Conservation (phyloP, 2,888 invertebrate genomes). For the Nesidiocoris tenuis region DNA sequence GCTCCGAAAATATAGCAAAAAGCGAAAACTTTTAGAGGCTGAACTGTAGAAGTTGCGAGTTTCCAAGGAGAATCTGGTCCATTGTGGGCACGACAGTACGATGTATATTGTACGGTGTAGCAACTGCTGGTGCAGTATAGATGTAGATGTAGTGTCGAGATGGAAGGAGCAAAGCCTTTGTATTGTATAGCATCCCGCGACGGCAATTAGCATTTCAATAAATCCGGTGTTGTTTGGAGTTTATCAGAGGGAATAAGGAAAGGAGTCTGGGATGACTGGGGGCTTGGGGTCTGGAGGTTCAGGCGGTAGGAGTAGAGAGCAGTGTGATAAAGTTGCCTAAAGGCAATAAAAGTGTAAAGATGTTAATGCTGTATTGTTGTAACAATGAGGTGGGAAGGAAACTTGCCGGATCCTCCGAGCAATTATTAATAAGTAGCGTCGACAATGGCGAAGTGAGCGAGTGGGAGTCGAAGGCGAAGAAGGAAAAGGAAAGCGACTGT, state of each 20-base stretch:
- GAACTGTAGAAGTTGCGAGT: conserved; percentile 39
- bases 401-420: conserved; percentile 45
- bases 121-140: not conserved
- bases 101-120: conserved; percentile 34
- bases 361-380: conserved; percentile 47
- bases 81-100: conserved; percentile 27
- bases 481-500: conserved; percentile 1
- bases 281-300: no score
- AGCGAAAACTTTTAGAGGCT: conserved; percentile 30
- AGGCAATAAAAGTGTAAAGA: conserved; percentile 48
- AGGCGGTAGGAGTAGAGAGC: conserved; percentile 3
- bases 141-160: not conserved
- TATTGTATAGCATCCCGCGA: not conserved
- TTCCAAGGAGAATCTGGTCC: conserved; percentile 42
- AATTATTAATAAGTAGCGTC: conserved; percentile 45
- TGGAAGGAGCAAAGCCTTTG: not conserved
- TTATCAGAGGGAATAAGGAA: conserved; percentile 39
- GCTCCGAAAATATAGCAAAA: conserved; percentile 6
- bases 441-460: conserved; percentile 39
- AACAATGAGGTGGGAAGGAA: conserved; percentile 46
- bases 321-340: conserved; percentile 43
- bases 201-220: conserved; percentile 45
- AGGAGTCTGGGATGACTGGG: not conserved
- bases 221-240: conserved; percentile 45
- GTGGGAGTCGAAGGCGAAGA: conserved; percentile 12